Evolutionary conservation across 2,888 invertebrate genomes (phyloP), one percentile per base, ranked within the genome.

Genomic region (Cabera pusaria): DNA sequence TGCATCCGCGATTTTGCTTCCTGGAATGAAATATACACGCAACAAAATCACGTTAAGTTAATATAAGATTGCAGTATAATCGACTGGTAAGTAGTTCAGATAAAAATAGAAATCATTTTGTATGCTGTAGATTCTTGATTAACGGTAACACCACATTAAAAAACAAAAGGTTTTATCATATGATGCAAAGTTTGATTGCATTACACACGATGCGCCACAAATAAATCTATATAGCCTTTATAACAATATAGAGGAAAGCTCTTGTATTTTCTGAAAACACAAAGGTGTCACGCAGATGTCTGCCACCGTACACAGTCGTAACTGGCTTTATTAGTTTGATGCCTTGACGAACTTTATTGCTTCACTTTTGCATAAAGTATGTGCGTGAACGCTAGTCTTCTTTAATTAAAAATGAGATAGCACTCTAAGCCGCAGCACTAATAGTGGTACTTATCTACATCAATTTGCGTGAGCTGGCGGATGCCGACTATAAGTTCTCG

Each of bases 321-420:
- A 59, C 52, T 20, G 28, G 14, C 45, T 64, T 61, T 58, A 64
- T 61, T 56, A 52, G 56, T 49, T 46, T 37, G 21, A 29, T 44
- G 41, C 46, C 48, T 50, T 55, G 44, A 41, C 41, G 18, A 54
- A 54, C 49, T 63, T 64, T 60, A 59, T 42, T 56, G 50, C 50
- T 56, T 52, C 38, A 55, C 52, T 52, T 53, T 34, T 54, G 47
- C 48, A 56, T 60, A 61, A 64, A 59, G 49, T 49, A 45, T 44
- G 36, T 25, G 36, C 39, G 18, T 33, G 46, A 12, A n/a, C 17
- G 10, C 18, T 18, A 10, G 32, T 16, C 8, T 18, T 32, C 20
- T 26, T 39, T 36, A 43, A 35, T 42, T 42, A 42, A 38, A 31
- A 34, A 29, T 25, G 7, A n/a, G n/a, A n/a, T n/a, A n/a, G n/a